Percentiles rank a stretch among this genome's conserved stretches.
Evolutionary conservation across 2,797 vertebrate genomes (phyloP).

Genomic region (Hypotaenidia philippensis): DNA sequence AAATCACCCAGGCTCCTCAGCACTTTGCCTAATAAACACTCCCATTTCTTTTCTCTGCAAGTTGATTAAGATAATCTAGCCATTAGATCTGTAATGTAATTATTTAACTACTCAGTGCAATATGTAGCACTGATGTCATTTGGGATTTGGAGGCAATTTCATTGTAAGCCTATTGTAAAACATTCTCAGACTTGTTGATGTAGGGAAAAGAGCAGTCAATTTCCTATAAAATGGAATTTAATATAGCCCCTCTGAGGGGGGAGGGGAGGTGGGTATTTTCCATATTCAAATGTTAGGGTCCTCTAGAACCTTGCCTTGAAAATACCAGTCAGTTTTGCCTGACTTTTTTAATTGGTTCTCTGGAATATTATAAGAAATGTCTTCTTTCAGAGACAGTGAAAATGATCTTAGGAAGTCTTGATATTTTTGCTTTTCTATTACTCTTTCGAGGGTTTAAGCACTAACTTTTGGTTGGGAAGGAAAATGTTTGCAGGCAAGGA

Average conservation of each 20-base stretch:
- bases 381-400: neutral
- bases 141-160: conserved; percentile 13
- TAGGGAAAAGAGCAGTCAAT: neutral
- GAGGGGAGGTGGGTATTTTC: neutral
- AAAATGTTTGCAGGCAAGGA: neutral
- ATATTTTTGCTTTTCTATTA: neutral
- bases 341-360: neutral
- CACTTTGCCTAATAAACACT: neutral
- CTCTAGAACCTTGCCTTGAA: neutral
- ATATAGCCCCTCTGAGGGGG: neutral
- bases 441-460: neutral
- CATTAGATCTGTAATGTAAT: neutral
- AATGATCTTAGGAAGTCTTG: neutral
- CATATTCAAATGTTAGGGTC: neutral
- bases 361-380: neutral
- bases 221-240: neutral
- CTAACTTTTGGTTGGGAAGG: neutral
- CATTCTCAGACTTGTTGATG: neutral
- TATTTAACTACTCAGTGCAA: neutral
- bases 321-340: neutral
- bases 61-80: neutral
- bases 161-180: neutral
- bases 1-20: neutral
- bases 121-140: neutral
- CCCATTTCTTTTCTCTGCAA: neutral